phyloP scores from a whole-genome alignment of 2,113 vertebrate genomes.

The Rafetus swinhoei region DNA sequence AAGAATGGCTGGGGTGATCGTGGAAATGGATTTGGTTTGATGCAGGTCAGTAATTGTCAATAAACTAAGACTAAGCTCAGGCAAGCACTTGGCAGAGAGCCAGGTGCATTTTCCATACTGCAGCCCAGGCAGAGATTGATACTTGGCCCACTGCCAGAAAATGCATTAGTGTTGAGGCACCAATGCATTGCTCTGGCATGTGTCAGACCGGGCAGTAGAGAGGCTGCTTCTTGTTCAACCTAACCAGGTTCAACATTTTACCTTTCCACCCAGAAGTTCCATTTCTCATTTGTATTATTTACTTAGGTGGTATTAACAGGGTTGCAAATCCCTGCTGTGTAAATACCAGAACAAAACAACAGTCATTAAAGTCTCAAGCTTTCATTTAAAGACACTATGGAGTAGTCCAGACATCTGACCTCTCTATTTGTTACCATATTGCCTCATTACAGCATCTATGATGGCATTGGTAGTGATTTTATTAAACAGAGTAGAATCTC shows the following conservation, averaged over 20 bases:
- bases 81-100: neutral
- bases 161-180: neutral
- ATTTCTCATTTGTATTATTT: neutral
- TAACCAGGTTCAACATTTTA: neutral
- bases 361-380: no score
- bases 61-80: neutral
- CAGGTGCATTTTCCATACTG: neutral
- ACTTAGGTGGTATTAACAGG: neutral
- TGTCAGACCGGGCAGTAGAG: neutral
- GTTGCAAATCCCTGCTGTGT: no score
- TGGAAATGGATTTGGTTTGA: conserved; percentile 81
- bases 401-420: no score
- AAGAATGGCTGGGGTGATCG: conserved; percentile 72
- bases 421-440: no score
- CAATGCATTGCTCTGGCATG: neutral
- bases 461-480: no score
- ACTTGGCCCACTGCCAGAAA: neutral
- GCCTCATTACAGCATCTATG: no score
- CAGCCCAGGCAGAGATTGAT: neutral
- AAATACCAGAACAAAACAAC: no score
- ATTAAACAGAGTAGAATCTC: no score
- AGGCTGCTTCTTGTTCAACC: neutral
- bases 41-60: conserved; percentile 77
- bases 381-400: no score
- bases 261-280: neutral